Evolutionary conservation across 2,888 invertebrate genomes (phyloP).

Genomic region (Camptogramma bilineatum): DNA sequence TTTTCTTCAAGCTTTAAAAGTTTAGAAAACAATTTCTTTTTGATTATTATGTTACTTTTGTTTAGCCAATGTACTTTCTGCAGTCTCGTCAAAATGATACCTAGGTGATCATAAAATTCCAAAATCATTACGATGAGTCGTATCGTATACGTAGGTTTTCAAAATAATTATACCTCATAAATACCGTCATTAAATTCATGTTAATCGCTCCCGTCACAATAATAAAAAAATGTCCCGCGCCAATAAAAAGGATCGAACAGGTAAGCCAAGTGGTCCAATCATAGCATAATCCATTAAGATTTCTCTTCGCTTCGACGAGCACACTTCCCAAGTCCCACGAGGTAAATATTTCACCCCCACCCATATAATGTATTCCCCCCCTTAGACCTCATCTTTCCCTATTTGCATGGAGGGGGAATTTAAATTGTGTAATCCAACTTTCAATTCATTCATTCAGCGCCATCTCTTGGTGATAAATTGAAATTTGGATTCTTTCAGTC

Average conservation of each 20-base stretch:
- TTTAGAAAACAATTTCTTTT: too few species aligned
- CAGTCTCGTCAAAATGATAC: too few species aligned
- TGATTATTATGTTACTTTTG: too few species aligned
- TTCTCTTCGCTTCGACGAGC: slow-evolving; percentile 76
- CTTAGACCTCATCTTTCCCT: slow-evolving; percentile 84
- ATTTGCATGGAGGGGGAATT: slow-evolving; percentile 85
- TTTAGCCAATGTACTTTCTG: too few species aligned
- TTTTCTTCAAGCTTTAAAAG: too few species aligned
- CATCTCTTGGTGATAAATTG: slow-evolving; percentile 84
- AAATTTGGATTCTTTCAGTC: slow-evolving; percentile 78
- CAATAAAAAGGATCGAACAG: slow-evolving; percentile 67
- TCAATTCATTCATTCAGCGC: slow-evolving; percentile 85
- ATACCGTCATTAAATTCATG: slow-evolving; percentile 27
- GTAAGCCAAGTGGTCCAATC: slow-evolving; percentile 78
- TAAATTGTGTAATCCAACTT: slow-evolving; percentile 86
- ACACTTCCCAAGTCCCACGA: slow-evolving; percentile 81
- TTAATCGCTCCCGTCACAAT: slow-evolving; percentile 62
- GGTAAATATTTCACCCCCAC: slow-evolving; percentile 81
- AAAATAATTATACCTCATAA: too few species aligned
- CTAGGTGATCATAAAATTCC: too few species aligned
- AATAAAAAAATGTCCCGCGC: slow-evolving; percentile 51
- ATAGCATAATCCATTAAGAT: slow-evolving; percentile 84
- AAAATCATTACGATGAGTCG: too few species aligned
- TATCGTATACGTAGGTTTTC: too few species aligned
- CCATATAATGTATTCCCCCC: slow-evolving; percentile 80